Conservation (phyloP, 2,797 vertebrate species). For the Rhyacichthys aspro region DNA sequence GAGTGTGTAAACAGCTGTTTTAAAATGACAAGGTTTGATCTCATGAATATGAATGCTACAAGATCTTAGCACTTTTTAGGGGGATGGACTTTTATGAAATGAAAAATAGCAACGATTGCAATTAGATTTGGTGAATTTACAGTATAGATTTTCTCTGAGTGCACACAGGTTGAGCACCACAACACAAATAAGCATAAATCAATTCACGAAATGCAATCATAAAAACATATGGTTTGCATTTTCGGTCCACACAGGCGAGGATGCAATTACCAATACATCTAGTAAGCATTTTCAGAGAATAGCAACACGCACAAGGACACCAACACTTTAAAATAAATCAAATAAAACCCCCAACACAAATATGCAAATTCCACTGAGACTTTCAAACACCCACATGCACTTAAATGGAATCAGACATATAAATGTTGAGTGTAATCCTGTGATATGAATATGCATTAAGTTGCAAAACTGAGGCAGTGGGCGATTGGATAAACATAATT, state of each 20-base stretch:
- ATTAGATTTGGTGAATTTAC: conserved; percentile 7
- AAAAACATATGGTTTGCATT: conserved; percentile 42
- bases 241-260: not conserved
- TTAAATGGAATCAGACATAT: conserved; percentile 15
- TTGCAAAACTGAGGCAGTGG: conserved; percentile 10
- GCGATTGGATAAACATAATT: conserved; percentile 6
- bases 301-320: not conserved
- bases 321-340: conserved; percentile 27
- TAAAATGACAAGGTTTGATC: no score
- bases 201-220: conserved; percentile 46
- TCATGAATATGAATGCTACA: conserved; percentile 6
- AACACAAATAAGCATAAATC: conserved; percentile 51
- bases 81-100: not conserved
- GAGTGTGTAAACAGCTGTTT: no score
- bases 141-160: not conserved
- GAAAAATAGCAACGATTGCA: conserved; percentile 7
- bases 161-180: conserved; percentile 7
- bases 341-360: conserved; percentile 13
- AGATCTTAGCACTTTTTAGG: conserved; percentile 1
- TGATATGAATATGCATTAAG: conserved; percentile 11
- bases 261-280: conserved; percentile 26
- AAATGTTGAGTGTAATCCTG: conserved; percentile 8
- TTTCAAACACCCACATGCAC: conserved; percentile 8
- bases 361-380: conserved; percentile 13
- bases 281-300: conserved; percentile 35